Base-by-base conservation (phyloP, 1,140 invertebrate species). In the Brachystomella parvula region DNA sequence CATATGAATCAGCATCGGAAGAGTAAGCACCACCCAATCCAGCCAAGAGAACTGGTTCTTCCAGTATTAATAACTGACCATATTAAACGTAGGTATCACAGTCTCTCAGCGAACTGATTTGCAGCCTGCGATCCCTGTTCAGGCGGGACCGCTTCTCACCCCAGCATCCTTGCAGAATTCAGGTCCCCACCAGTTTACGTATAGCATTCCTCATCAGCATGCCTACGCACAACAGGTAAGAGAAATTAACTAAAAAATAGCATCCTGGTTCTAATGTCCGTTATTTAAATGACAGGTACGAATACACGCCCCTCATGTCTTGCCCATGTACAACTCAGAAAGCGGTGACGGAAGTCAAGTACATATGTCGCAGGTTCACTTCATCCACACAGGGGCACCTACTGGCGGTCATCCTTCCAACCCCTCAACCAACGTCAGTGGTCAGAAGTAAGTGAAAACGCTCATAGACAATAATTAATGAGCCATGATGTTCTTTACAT, bases 321-420 rank as follows among this genome's bases (percentile, higher is more conserved):
- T 72, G 59, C 61, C 60, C 1, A 60, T 72, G 21, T 72, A 65
- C 44, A 62, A 60, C 33, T 31, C 65, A 3, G 65, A 66, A 53
- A 53, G 61, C 19, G 70, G 70, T 21, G 67, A 49, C 33, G 49
- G 49, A 24, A 59, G 56, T 2, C 70, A 67, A 44, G 69, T 71
- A 44, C 71, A 69, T 64, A 59, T 28, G 19, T 63, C 61, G n/a
- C n/a, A n/a, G 33, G 47, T 72, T 57, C 68, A 69, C 62, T 69
- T 59, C 35, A 32, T 72, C 26, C 66, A 67, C 31, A 66, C 62
- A 63, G 71, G 21, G 64, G 17, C 9, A 44, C 53, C 17, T 61
- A 69, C 68, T 65, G 26, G 67, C 47, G 67, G 66, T 63, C 70
- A 71, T 39, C 67, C 65, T 1, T 60, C 64, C 47, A 62, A 35